These are phyloP conservation scores for Rhopalosiphum maidis DNA, from an alignment of 1,140 invertebrate species.

Conservation along the genomic window DNA sequence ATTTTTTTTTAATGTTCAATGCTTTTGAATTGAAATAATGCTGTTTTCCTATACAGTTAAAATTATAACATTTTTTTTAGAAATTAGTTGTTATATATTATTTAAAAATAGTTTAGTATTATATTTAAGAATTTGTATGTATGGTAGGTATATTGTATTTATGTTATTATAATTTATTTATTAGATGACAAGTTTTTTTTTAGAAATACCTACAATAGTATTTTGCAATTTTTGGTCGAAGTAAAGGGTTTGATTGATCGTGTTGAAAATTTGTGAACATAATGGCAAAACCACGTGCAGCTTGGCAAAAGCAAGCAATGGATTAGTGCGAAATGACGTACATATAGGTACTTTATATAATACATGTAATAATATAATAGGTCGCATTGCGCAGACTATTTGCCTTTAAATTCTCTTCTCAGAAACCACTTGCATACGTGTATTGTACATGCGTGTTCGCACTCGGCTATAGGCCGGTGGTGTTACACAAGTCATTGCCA, in stretches of 20 bases:
- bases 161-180: neutral
- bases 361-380: neutral
- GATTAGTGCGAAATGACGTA: neutral
- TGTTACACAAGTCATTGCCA: slow-evolving; percentile 8
- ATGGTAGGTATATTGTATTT: too few species aligned
- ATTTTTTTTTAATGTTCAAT: too few species aligned
- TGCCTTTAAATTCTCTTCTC: slow-evolving; percentile 6
- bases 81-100: neutral
- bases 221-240: neutral
- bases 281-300: neutral
- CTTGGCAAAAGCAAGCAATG: neutral
- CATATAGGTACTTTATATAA: neutral
- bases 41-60: neutral
- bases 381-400: neutral
- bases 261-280: slow-evolving; percentile 4
- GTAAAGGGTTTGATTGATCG: neutral
- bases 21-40: neutral
- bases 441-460: neutral
- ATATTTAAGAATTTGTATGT: neutral
- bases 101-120: neutral
- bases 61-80: too few species aligned
- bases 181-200: neutral
- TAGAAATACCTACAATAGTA: neutral
- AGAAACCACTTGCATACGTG: neutral
- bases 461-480: neutral